Percentiles rank a stretch among this genome's conserved stretches.
These are phyloP conservation scores for Vimba vimba DNA, from an alignment of 2,113 vertebrate species.

Conservation along the genomic window DNA sequence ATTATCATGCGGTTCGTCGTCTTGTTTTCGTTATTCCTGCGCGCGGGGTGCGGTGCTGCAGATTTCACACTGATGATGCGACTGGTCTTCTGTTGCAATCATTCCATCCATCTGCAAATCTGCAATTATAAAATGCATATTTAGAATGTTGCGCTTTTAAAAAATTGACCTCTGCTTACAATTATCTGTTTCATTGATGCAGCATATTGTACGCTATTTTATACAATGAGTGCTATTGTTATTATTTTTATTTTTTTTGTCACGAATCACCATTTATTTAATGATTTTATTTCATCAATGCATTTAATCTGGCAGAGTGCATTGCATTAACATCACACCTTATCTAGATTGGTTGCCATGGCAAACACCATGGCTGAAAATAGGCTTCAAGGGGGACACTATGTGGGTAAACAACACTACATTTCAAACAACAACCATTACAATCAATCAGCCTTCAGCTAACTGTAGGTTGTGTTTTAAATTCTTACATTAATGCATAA, in stretches of 20 bases:
- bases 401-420: constrained; percentile 23
- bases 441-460: background rate
- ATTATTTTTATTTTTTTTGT: background rate
- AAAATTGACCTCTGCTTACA: background rate
- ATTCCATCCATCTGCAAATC: background rate
- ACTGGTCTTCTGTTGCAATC: background rate
- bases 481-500: background rate
- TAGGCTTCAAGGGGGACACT: constrained; percentile 7
- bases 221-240: background rate
- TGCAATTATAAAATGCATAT: background rate
- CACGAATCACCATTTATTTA: background rate
- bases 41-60: constrained; percentile 41
- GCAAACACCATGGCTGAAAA: constrained; percentile 12
- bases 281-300: background rate
- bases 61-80: constrained; percentile 12
- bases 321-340: constrained; percentile 12
- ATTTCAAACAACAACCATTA: background rate
- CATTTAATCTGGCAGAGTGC: background rate
- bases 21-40: constrained; percentile 31
- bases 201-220: too few relatives aligned
- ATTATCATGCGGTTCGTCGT: background rate
- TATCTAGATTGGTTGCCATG: constrained; percentile 41
- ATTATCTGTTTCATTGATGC: background rate
- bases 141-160: background rate
- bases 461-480: background rate